Percentiles rank a stretch among this genome's conserved stretches.
phyloP scores from a whole-genome alignment of 2,113 vertebrate genomes.

The Perca flavescens region DNA sequence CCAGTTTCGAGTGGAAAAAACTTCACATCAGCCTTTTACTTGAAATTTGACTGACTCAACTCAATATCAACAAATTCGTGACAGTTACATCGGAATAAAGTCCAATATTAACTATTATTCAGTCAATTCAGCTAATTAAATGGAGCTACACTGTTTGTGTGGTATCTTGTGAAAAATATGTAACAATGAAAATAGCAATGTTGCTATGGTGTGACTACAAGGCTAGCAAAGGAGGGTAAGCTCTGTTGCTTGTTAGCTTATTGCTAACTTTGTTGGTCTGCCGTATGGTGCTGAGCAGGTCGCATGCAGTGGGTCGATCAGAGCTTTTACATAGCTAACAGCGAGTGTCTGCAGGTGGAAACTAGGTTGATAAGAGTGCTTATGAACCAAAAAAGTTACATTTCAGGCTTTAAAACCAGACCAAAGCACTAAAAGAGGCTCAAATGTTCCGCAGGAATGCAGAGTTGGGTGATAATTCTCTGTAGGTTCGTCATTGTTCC shows the following conservation, averaged over 20 bases:
- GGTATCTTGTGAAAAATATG: not conserved
- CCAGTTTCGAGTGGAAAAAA: not conserved
- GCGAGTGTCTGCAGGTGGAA: not conserved
- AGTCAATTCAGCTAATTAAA: not conserved
- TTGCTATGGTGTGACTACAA: not conserved
- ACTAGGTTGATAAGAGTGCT: too few relatives aligned
- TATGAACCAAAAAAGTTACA: not conserved
- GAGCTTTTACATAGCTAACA: not conserved
- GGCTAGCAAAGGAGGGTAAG: not conserved
- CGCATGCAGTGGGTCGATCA: not conserved
- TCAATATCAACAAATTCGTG: too few relatives aligned
- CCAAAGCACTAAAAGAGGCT: not conserved
- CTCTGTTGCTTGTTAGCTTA: not conserved
- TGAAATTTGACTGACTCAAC: not conserved
- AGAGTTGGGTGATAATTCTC: not conserved
- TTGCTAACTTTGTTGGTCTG: not conserved
- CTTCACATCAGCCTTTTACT: not conserved
- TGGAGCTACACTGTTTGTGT: not conserved
- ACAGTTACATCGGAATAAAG: not conserved
- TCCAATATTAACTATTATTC: not conserved
- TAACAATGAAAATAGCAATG: not conserved
- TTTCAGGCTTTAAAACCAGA: not conserved
- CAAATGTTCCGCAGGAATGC: not conserved
- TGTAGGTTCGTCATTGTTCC: not conserved
- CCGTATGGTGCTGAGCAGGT: not conserved